A percentile compares a stretch with the other conserved stretches of the same genome.
Conservation (phyloP, 2,113 vertebrate species). For the Pungitius pungitius region DNA sequence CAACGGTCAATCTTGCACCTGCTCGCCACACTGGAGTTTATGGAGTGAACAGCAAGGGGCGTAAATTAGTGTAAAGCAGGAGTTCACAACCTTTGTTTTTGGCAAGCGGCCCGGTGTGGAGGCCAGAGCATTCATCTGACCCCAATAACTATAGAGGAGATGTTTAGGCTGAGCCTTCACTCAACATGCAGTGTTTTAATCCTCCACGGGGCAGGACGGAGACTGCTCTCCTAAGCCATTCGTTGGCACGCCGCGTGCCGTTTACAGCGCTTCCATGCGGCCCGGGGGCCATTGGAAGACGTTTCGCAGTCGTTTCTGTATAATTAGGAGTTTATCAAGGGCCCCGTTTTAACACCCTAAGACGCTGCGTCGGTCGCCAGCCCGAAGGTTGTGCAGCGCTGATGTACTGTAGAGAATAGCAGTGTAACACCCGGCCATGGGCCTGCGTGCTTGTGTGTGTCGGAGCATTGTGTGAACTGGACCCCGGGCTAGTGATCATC, state of each 20-base stretch:
- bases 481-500: conserved; percentile 52
- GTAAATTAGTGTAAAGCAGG: conserved; percentile 23
- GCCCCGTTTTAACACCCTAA: conserved; percentile 58
- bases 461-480: conserved; percentile 33
- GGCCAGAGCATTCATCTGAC: conserved; percentile 29
- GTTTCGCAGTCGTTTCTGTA: conserved; percentile 56
- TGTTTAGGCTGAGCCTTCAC: conserved; percentile 42
- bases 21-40: conserved; percentile 10
- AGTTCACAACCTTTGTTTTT: conserved; percentile 19
- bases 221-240: conserved; percentile 41
- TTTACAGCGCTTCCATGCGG: conserved; percentile 38
- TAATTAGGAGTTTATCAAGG: conserved; percentile 68
- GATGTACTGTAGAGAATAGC: conserved; percentile 43
- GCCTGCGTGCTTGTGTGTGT: conserved; percentile 38
- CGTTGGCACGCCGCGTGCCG: conserved; percentile 35
- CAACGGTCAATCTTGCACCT: conserved; percentile 34
- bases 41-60: conserved; percentile 22
- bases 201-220: conserved; percentile 31
- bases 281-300: conserved; percentile 51
- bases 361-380: conserved; percentile 46
- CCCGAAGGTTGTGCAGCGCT: conserved; percentile 40
- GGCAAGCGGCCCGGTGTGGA: neutral
- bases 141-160: conserved; percentile 28
- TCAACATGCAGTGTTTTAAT: conserved; percentile 21
- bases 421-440: conserved; percentile 35